phyloP scores from a whole-genome alignment of 2,888 invertebrate genomes.

The Leptopilina syphax region DNA sequence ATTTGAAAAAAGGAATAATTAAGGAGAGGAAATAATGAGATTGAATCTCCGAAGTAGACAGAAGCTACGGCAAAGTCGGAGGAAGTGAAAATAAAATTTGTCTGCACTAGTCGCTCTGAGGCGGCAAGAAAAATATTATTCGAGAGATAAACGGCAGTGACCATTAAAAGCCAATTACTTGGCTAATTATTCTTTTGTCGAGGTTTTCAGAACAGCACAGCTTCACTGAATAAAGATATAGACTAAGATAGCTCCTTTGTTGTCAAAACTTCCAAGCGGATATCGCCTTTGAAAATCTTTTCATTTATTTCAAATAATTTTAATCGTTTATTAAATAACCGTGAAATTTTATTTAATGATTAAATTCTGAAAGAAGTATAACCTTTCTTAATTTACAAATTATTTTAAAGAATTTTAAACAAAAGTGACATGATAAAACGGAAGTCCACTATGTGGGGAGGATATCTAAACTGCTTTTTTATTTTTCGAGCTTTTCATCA shows the following conservation, averaged over 20 bases:
- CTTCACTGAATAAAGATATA: conserved; percentile 32
- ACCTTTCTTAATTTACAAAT: too few species aligned
- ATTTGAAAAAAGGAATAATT: conserved; percentile 66
- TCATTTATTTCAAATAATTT: too few species aligned
- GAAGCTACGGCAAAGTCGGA: conserved; percentile 37
- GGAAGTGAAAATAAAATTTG: conserved; percentile 56
- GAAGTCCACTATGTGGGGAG: not conserved
- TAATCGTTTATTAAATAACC: too few species aligned
- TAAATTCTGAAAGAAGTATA: too few species aligned
- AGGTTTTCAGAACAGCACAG: conserved; percentile 20
- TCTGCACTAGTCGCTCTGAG: conserved; percentile 48
- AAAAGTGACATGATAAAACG: not conserved
- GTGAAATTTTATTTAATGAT: too few species aligned
- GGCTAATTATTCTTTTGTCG: conserved; percentile 58
- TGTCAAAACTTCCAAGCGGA: not conserved
- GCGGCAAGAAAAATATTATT: conserved; percentile 57
- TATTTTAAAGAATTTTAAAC: too few species aligned
- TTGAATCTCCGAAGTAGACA: conserved; percentile 51
- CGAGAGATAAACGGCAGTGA: conserved; percentile 54
- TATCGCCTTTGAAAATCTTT: too few species aligned
- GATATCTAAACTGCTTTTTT: not conserved
- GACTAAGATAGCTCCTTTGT: conserved; percentile 9
- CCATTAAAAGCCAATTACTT: conserved; percentile 59
- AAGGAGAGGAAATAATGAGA: conserved; percentile 64
- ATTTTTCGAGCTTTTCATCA: not conserved